Conservation (phyloP, 1,140 invertebrate genomes). For the Plectrocnemia conspersa region DNA sequence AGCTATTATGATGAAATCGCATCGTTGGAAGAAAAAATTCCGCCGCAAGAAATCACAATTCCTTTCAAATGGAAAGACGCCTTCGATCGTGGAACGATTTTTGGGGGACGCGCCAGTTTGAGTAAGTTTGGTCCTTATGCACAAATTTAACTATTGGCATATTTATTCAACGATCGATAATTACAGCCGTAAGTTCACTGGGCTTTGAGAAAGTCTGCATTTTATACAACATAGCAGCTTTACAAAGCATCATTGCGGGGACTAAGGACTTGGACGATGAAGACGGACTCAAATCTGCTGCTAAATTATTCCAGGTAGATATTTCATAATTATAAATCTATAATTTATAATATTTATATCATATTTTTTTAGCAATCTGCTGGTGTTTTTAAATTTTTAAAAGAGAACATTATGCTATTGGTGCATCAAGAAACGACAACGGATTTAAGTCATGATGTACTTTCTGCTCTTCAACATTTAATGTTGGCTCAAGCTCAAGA, state of each 20-base stretch:
- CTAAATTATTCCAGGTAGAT: constrained; percentile 83
- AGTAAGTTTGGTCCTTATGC: constrained; percentile 61
- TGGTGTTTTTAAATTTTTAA: constrained; percentile 87
- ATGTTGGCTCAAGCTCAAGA: constrained; percentile 99
- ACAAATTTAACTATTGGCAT: neutral
- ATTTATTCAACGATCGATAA: constrained; percentile 15
- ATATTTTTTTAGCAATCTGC: constrained; percentile 70
- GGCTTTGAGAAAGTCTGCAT: constrained; percentile 93
- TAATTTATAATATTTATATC: constrained; percentile 19
- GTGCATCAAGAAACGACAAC: constrained; percentile 93
- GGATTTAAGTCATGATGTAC: constrained; percentile 88
- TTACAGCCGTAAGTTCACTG: constrained; percentile 74
- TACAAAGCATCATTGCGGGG: constrained; percentile 86
- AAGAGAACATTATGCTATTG: constrained; percentile 75
- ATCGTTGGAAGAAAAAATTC: constrained; percentile 89
- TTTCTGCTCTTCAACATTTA: constrained; percentile 75
- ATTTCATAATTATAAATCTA: neutral
- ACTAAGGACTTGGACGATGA: constrained; percentile 83
- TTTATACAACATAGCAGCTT: constrained; percentile 94
- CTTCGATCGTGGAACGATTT: constrained; percentile 93
- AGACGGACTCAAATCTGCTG: constrained; percentile 88
- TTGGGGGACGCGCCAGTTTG: constrained; percentile 86
- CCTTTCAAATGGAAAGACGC: constrained; percentile 99
- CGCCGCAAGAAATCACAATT: constrained; percentile 83
- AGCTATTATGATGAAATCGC: constrained; percentile 97